phyloP scores from a whole-genome alignment of 2,888 invertebrate genomes.

The Hetaerina titia region DNA sequence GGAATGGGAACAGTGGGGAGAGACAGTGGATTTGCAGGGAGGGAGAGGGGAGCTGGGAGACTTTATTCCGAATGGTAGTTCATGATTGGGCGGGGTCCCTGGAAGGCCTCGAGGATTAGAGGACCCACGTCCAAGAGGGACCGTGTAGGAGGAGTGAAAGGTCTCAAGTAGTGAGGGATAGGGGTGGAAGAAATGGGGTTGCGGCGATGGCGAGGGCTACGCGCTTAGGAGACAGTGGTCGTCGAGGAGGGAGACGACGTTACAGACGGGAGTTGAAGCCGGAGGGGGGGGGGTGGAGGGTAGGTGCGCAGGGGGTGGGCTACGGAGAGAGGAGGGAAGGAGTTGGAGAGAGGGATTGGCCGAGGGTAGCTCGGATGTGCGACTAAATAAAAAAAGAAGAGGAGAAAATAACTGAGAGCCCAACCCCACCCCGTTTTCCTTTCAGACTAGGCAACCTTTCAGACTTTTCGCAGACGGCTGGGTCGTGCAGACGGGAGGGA shows the following conservation, averaged over 20 bases:
- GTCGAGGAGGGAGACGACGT: too few relatives aligned
- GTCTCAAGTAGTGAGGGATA: too few relatives aligned
- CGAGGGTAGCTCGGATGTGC: neutral
- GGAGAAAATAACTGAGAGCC: neutral
- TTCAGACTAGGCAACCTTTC: conserved; percentile 63
- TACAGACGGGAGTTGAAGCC: too few relatives aligned
- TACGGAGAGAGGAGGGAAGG: neutral
- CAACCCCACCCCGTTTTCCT: neutral
- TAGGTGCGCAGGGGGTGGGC: too few relatives aligned
- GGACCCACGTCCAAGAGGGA: neutral
- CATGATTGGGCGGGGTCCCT: conserved; percentile 34
- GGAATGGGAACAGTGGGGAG: neutral
- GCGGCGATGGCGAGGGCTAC: too few relatives aligned
- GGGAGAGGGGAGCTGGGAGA: neutral
- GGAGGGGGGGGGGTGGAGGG: too few relatives aligned
- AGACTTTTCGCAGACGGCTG: conserved; percentile 64
- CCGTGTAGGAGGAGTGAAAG: neutral
- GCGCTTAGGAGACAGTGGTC: too few relatives aligned
- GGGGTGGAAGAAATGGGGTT: too few relatives aligned
- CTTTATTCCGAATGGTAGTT: conserved; percentile 34
- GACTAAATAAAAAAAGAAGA: neutral
- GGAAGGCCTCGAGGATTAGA: conserved; percentile 24
- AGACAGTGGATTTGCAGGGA: neutral
- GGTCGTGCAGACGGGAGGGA: conserved; percentile 36
- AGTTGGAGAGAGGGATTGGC: neutral